A percentile compares a stretch with the other conserved stretches of the same genome.
Evolutionary conservation across 2,797 vertebrate genomes (phyloP).

Genomic region (Mycteria americana): DNA sequence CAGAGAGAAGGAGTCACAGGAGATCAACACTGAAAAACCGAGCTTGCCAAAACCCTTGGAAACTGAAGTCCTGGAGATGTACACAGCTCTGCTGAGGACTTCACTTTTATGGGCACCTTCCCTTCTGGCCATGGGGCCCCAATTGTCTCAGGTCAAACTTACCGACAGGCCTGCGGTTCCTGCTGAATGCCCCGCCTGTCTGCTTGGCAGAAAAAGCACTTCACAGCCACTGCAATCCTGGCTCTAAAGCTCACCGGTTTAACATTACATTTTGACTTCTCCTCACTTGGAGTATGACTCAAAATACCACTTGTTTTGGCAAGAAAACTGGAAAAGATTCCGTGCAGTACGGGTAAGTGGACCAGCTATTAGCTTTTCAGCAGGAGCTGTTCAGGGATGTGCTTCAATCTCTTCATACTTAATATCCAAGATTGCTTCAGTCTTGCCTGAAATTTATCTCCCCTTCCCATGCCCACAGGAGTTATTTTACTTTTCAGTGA

Average conservation of each 20-base stretch:
- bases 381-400: background rate
- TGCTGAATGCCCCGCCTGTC: background rate
- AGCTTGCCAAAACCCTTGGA: background rate
- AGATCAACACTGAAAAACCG: background rate
- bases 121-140: background rate
- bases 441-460: background rate
- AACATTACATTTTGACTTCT: slow-evolving; percentile 15
- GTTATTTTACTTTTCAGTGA: background rate
- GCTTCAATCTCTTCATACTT: background rate
- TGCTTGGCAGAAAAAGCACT: background rate
- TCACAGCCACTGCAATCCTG: background rate
- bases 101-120: background rate
- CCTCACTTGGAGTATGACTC: background rate
- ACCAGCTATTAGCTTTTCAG: background rate
- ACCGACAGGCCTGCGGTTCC: background rate
- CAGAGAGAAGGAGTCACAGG: background rate
- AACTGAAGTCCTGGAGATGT: background rate
- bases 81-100: background rate
- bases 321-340: background rate
- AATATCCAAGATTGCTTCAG: background rate
- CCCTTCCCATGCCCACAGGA: background rate
- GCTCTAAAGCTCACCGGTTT: slow-evolving; percentile 19
- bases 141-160: background rate
- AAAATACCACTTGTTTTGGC: slow-evolving; percentile 21
- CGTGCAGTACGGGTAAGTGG: background rate